Evolutionary conservation across 2,113 vertebrate genomes (phyloP).

Genomic region (Vulpes vulpes): DNA sequence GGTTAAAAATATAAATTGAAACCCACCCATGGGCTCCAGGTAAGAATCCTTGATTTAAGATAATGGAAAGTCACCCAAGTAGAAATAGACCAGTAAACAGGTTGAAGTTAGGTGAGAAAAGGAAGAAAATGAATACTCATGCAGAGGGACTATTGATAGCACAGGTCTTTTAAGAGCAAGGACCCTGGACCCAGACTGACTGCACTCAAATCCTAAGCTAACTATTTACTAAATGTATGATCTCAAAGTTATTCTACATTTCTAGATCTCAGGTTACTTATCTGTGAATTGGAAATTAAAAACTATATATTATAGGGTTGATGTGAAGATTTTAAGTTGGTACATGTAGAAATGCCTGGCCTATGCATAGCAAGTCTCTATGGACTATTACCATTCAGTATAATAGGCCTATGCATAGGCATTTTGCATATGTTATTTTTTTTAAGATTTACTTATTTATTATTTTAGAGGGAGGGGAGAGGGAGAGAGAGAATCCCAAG

Average conservation of each 20-base stretch:
- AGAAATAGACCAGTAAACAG: not conserved
- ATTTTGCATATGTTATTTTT: not conserved
- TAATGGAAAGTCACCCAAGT: constrained; percentile 16
- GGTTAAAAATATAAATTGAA: constrained; percentile 28
- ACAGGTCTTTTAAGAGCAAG: not conserved
- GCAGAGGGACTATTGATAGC: not conserved
- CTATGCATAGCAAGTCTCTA: not conserved
- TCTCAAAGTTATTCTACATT: constrained; percentile 37
- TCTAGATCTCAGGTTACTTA: not conserved
- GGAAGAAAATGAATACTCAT: not conserved
- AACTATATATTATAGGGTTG: not conserved
- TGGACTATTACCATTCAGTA: not conserved
- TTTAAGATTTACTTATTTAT: too few relatives aligned
- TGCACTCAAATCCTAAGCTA: not conserved
- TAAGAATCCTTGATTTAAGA: constrained; percentile 25
- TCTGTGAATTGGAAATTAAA: not conserved
- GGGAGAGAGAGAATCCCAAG: too few relatives aligned
- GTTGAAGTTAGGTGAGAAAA: not conserved
- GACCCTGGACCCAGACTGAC: not conserved
- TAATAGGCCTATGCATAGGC: not conserved
- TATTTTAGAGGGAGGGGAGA: too few relatives aligned
- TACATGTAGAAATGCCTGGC: not conserved
- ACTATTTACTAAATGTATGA: not conserved
- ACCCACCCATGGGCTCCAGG: not conserved
- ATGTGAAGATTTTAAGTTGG: constrained; percentile 16